Evolutionary conservation across 1,140 invertebrate species (phyloP), one percentile per base, ranked within the genome.

Genomic region (Pissodes strobi): DNA sequence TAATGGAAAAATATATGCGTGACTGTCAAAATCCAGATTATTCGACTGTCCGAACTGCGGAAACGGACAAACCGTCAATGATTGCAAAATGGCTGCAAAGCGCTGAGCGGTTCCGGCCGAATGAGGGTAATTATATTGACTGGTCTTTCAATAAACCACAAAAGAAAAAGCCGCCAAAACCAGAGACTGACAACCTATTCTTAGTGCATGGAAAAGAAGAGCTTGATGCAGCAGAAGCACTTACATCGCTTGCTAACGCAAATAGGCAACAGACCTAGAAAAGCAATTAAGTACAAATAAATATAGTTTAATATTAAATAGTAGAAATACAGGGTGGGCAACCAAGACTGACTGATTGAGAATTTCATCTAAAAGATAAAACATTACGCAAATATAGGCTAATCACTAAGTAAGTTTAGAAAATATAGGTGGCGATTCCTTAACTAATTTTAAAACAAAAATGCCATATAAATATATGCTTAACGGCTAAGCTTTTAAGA

Each of bases 71-170:
- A 68, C 83, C 83, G 1, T 76, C 83, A 22, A 78, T 85, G 58
- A 77, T 89, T 5, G 84, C 84, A 30, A 88, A 87, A 70, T 89
- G 87, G 87, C 71, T 88, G 15, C 84, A 87, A 72, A 88, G 86
- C 69, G 86, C 87, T 0, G 86, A 83, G 1, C 81, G 84, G 51
- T 88, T 88, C 70, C 83, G 83, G 53, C 86, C 86, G 0, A 83
- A 85, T 57, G 84, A 87, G 68, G 82, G 83, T 38, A 87, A 86
- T 71, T 88, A 87, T 70, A 82, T 87, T 0, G 83, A 85, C 72
- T 88, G 86, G 86, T 69, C 52, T 5, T 69, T 70, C 23, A 55
- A 65, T 13, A 68, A 70, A 43, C 67, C 67, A 10, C 65, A 61
- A 41, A 72, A 74, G 48, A 72, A 69, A 13, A 73, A 69, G 63